A percentile compares a stretch with the other conserved stretches of the same genome.
Conservation (phyloP, 2,113 vertebrate genomes). For the Muscicapa adusta region DNA sequence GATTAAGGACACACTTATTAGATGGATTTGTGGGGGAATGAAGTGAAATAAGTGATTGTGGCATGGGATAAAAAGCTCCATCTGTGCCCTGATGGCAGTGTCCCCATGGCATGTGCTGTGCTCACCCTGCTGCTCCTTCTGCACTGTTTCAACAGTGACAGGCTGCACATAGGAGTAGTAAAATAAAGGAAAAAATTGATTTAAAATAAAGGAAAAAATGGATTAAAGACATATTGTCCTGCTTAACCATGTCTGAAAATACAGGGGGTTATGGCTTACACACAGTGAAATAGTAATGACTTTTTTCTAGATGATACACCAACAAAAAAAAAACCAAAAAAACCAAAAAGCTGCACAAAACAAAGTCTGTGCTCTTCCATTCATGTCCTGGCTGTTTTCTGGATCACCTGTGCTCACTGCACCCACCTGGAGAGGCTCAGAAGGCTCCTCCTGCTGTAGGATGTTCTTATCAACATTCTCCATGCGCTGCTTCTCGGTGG, state of each 20-base stretch:
- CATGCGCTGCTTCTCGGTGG: conserved; percentile 86
- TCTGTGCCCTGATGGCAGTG: background rate
- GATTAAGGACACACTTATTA: background rate
- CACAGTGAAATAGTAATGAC: background rate
- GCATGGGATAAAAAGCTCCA: background rate
- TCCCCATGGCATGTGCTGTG: too few species aligned
- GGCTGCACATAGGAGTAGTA: background rate
- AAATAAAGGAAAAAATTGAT: background rate
- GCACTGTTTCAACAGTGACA: background rate
- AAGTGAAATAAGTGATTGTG: background rate
- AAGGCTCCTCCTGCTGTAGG: conserved; percentile 37
- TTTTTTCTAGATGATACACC: background rate
- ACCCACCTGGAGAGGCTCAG: conserved; percentile 52
- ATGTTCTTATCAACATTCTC: conserved; percentile 77
- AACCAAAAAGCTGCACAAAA: background rate
- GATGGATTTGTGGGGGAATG: background rate
- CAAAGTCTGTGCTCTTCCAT: conserved; percentile 27
- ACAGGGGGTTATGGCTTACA: too few species aligned
- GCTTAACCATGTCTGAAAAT: background rate
- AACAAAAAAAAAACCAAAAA: background rate
- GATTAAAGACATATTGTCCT: background rate
- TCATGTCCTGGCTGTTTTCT: background rate
- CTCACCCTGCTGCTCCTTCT: too few species aligned
- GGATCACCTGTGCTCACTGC: conserved; percentile 37
- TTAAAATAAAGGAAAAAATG: background rate